Evolutionary conservation across 2,888 invertebrate species (phyloP), one percentile per base, ranked within the genome.

Genomic region (Apocheima hispidaria): DNA sequence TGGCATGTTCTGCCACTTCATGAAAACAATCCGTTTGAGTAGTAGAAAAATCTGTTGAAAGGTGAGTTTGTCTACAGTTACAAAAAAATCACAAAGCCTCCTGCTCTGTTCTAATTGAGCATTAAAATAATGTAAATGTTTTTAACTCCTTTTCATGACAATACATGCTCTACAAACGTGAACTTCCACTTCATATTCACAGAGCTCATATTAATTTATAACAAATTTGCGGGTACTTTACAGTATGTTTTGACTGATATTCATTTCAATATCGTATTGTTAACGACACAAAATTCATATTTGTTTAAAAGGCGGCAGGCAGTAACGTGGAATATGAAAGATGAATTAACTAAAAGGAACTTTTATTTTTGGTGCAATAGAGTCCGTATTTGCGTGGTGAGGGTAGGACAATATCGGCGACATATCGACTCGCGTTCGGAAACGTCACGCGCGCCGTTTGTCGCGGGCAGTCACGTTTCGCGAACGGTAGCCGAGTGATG

Each of bases 391-490:
- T 30, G 59, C 61, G 60, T 73, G 66, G 71, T 61, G 63, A 69
- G 66, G 54, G 12, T 60, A 43, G 48, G 46, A 14, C 23, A 38
- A 60, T 87, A 87, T 85, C 87, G 79, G 79, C 81, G 81, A 83
- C 81, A 79, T 85, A 90, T 90, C 88, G 79, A 80, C 72, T 77
- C 80, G 78, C 81, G 84, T 86, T 84, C 78, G 76, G 74, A 82
- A 81, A 81, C 86, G 83, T 89, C 89, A 88, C 87, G 89, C 86
- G 87, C 84, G 85, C 84, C 81, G 88, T 88, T 86, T 87, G 87
- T 88, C 88, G 88, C 88, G 75, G 72, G 71, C 78, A 78, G 88
- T 91, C 91, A 90, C 90, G 90, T 84, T 90, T 83, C 69, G 75
- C 78, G 75, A 78, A 86, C 90, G 78, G 90, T 89, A 90, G 91